A percentile compares a stretch with the other conserved stretches of the same genome.
Conservation (phyloP, 1,140 invertebrate species). For the Zaprionus nigranus region DNA sequence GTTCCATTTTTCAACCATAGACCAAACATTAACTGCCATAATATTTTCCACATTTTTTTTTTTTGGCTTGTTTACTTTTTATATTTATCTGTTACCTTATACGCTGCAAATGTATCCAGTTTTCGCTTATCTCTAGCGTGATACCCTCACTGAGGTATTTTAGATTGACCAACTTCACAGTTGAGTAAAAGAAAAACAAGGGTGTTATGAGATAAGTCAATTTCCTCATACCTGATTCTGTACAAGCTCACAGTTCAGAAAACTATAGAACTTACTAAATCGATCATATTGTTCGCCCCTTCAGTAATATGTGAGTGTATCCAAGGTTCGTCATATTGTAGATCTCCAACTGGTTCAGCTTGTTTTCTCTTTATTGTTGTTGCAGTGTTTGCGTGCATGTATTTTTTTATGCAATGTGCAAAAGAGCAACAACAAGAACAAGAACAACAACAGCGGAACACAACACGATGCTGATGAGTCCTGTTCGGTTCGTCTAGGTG, state of each 20-base stretch:
- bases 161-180: too few species aligned
- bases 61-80: slow-evolving; percentile 19
- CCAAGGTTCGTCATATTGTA: neutral
- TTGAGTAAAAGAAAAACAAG: too few species aligned
- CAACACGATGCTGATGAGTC: slow-evolving; percentile 31
- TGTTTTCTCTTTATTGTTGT: slow-evolving; percentile 17
- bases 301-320: neutral
- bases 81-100: slow-evolving; percentile 52
- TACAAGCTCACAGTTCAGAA: too few species aligned
- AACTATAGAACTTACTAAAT: too few species aligned
- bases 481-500: neutral
- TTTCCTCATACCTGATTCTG: too few species aligned
- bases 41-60: slow-evolving; percentile 4
- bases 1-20: slow-evolving; percentile 11
- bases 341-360: neutral
- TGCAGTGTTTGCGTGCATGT: slow-evolving; percentile 9
- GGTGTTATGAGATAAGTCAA: too few species aligned
- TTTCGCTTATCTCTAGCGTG: slow-evolving; percentile 45
- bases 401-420: slow-evolving; percentile 27
- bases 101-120: slow-evolving; percentile 50
- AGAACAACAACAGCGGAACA: neutral
- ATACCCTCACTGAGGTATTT: too few species aligned
- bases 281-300: neutral
- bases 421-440: slow-evolving; percentile 19
- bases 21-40: slow-evolving; percentile 41